phyloP scores from a whole-genome alignment of 2,888 invertebrate species.

The Chouioia cunea region DNA sequence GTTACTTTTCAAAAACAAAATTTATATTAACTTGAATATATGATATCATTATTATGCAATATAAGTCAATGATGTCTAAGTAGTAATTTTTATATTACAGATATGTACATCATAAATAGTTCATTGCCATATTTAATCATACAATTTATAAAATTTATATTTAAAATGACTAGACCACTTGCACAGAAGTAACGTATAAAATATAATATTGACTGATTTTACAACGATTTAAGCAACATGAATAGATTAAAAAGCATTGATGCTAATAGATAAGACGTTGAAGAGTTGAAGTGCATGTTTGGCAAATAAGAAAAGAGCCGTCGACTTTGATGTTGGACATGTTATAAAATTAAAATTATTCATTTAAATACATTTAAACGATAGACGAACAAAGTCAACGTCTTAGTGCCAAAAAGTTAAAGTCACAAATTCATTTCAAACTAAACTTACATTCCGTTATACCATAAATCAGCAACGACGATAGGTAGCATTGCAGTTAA shows the following conservation, averaged over 20 bases:
- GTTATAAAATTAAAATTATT: conserved; percentile 16
- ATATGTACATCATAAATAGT: neutral
- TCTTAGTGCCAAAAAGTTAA: conserved; percentile 31
- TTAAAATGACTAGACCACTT: too few species aligned
- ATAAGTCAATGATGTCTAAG: neutral
- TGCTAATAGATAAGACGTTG: conserved; percentile 19
- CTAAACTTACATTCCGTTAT: conserved; percentile 64
- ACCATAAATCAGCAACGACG: conserved; percentile 64
- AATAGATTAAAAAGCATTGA: conserved; percentile 21
- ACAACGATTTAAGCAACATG: conserved; percentile 24
- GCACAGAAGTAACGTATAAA: too few species aligned
- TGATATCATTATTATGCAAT: neutral
- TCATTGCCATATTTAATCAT: too few species aligned
- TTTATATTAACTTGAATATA: too few species aligned
- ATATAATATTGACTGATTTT: conserved; percentile 10
- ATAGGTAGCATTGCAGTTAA: conserved; percentile 61
- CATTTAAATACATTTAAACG: conserved; percentile 5
- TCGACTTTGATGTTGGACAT: conserved; percentile 41
- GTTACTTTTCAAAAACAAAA: too few species aligned
- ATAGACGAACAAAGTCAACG: conserved; percentile 42
- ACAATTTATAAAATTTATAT: too few species aligned
- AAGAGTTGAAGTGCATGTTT: conserved; percentile 29
- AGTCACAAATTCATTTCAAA: conserved; percentile 36
- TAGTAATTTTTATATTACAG: neutral
- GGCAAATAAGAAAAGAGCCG: conserved; percentile 38